Evolutionary conservation across 2,113 vertebrate genomes (phyloP), one percentile per base, ranked within the genome.

Genomic region (Peromyscus leucopus): DNA sequence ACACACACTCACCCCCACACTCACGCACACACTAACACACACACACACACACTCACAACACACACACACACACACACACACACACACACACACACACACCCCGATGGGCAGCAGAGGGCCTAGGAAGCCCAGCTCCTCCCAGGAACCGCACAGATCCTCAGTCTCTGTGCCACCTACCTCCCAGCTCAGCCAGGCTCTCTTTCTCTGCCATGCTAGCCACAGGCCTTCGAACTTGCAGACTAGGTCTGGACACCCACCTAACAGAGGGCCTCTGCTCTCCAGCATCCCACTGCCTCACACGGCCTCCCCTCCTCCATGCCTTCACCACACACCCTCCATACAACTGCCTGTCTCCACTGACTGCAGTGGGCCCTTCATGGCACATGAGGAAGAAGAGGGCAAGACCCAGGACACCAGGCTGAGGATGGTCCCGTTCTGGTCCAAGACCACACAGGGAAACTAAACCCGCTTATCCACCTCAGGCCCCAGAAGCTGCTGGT

Each of bases 381-480:
- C n/a, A 39, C 8, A 72, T 10, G n/a, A 89, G 69, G 51, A 72
- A 59, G 51, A 39, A 65, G 24, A 42, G 36, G 21, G 42, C 28
- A 17, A 16, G 57, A 26, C 55, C 65, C 12, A 1, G 22, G 13
- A 76, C 5, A 17, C 85, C 10, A 31, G 71, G 65, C n/a, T 1
- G 36, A 51, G 9, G 28, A 22, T 6, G 2, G 80, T 33, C 33
- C 19, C 76, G 65, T 39, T 33, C 21, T 63, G 6, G 28, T 19
- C 82, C 65, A n/a, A 89, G 39, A 74, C 57, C 78, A 57, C 51
- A 12, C 46, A 48, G 59, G 7, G 46, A 61, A n/a, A 17, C 15
- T 3, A 39, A 85, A 71, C 7, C 0, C 1, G 7, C 7, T 19
- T 0, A 46, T 1, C 4, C 6, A 7, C 17, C 51, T 69, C 67